A percentile compares a stretch with the other conserved stretches of the same genome.
phyloP scores from a whole-genome alignment of 1,140 invertebrate genomes.

The Spodoptera litura region DNA sequence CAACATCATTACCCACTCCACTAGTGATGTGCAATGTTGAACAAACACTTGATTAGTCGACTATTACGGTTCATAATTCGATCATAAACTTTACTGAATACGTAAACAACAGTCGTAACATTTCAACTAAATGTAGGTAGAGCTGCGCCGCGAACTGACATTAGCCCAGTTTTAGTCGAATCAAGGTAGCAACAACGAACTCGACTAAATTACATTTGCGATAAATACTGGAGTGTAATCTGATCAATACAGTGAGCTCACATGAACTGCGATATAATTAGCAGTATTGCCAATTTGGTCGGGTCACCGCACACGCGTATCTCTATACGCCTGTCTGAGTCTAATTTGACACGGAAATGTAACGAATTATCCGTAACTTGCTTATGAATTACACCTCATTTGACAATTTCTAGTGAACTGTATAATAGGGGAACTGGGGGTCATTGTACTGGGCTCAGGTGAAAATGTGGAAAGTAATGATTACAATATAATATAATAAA shows the following conservation, averaged over 20 bases:
- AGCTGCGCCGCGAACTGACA: slow-evolving; percentile 19
- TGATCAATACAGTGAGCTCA: slow-evolving; percentile 28
- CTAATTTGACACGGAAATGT: slow-evolving; percentile 48
- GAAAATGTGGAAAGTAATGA: no score
- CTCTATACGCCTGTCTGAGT: slow-evolving; percentile 43
- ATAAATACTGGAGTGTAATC: slow-evolving; percentile 24
- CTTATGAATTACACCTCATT: slow-evolving; percentile 43
- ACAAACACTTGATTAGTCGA: slow-evolving; percentile 12
- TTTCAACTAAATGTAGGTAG: neutral
- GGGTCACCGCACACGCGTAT: slow-evolving; percentile 50
- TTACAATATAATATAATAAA: no score
- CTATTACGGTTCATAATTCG: slow-evolving; percentile 24
- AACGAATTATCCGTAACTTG: slow-evolving; percentile 43
- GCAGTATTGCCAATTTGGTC: slow-evolving; percentile 47
- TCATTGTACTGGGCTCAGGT: no score
- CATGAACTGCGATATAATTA: slow-evolving; percentile 47
- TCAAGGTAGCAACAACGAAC: neutral
- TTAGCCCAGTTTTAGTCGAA: slow-evolving; percentile 21
- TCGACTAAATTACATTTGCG: neutral
- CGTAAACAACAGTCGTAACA: slow-evolving; percentile 11
- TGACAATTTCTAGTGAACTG: slow-evolving; percentile 4
- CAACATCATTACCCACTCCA: slow-evolving; percentile 4
- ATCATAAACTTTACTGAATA: slow-evolving; percentile 7
- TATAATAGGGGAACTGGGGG: neutral
- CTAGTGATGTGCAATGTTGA: slow-evolving; percentile 5